Conservation (phyloP, 2,888 invertebrate species). For the Synergus itoensis region DNA sequence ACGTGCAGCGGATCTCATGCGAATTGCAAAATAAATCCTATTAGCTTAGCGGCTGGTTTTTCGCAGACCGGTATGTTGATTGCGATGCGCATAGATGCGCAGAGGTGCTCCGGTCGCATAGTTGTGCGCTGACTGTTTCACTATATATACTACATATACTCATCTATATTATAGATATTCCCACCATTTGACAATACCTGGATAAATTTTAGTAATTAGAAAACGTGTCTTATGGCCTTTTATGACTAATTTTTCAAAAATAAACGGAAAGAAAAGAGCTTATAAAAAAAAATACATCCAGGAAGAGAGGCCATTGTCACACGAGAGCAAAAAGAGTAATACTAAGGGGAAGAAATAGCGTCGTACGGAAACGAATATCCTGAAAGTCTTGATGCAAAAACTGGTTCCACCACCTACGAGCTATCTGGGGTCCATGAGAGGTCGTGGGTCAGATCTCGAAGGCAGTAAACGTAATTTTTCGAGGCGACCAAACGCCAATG, state of each 20-base stretch:
- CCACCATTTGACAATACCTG: not conserved
- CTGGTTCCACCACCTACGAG: conserved; percentile 68
- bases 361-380: conserved; percentile 62
- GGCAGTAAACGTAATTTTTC: conserved; percentile 65
- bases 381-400: conserved; percentile 60
- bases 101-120: conserved; percentile 60
- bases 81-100: conserved; percentile 60
- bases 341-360: conserved; percentile 51
- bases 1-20: conserved; percentile 51
- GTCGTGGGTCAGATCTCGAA: conserved; percentile 62
- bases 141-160: conserved; percentile 31
- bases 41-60: conserved; percentile 57
- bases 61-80: conserved; percentile 63
- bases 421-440: conserved; percentile 59
- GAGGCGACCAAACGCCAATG: conserved; percentile 65
- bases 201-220: not conserved
- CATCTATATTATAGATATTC: not conserved
- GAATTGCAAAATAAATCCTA: conserved; percentile 65
- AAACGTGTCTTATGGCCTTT: not conserved
- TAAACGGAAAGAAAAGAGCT: too few species aligned
- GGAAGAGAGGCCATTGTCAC: conserved; percentile 33
- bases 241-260: too few species aligned
- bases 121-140: conserved; percentile 47
- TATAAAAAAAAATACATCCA: not conserved
- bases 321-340: conserved; percentile 38